phyloP scores from a whole-genome alignment of 2,797 vertebrate species.

The Amblyopsis hoosieri region DNA sequence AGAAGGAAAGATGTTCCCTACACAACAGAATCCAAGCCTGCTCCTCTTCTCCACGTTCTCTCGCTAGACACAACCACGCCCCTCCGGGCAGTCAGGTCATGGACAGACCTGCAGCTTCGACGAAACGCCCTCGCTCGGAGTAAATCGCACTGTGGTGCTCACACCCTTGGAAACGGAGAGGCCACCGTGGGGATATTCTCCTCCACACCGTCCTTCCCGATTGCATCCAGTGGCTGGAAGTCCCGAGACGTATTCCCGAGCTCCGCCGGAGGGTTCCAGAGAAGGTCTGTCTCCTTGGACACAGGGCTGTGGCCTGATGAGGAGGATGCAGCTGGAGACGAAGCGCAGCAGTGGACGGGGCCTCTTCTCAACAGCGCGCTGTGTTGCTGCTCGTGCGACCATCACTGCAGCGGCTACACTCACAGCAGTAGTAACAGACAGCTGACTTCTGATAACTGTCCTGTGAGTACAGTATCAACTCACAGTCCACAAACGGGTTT shows the following conservation, averaged over 20 bases:
- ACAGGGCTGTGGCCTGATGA: slow-evolving; percentile 39
- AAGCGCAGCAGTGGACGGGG: slow-evolving; percentile 32
- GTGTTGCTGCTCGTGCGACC: slow-evolving; percentile 56
- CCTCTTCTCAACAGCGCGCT: slow-evolving; percentile 8
- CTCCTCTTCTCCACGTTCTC: neutral
- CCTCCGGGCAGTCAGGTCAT: slow-evolving; percentile 56
- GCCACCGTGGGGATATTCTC: slow-evolving; percentile 8
- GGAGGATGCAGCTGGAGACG: slow-evolving; percentile 25
- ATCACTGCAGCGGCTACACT: slow-evolving; percentile 36
- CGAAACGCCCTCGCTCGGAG: slow-evolving; percentile 36
- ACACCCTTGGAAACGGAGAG: neutral
- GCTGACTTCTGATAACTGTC: slow-evolving; percentile 17
- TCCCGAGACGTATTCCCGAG: slow-evolving; percentile 16
- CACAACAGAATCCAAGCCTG: slow-evolving; percentile 20
- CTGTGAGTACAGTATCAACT: slow-evolving; percentile 60
- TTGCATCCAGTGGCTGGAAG: slow-evolving; percentile 12
- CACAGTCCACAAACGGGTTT: neutral
- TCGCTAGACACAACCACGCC: slow-evolving; percentile 51
- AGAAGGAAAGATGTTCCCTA: slow-evolving; percentile 53
- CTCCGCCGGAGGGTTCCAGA: slow-evolving; percentile 1
- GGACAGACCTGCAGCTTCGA: slow-evolving; percentile 50
- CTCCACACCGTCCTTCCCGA: slow-evolving; percentile 16
- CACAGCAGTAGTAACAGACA: slow-evolving; percentile 25
- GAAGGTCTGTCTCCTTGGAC: slow-evolving; percentile 45
- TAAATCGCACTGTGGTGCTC: slow-evolving; percentile 6